These are phyloP conservation scores for Rhagonycha lutea DNA, from an alignment of 2,888 invertebrate genomes.

Conservation along the genomic window DNA sequence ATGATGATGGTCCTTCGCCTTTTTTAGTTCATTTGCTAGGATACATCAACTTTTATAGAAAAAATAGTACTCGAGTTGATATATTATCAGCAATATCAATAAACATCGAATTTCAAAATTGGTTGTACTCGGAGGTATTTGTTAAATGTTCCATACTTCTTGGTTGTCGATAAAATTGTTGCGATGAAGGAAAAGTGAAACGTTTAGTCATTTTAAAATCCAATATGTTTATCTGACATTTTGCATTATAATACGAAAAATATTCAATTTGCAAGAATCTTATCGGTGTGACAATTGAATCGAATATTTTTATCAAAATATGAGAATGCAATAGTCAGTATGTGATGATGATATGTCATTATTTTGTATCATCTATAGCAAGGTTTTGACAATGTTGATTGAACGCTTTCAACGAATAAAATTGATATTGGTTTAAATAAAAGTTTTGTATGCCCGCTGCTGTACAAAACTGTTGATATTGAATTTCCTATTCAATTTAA, in stretches of 20 bases:
- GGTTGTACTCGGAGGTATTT: not conserved
- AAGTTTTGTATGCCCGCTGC: conserved; percentile 8
- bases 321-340: conserved; percentile 9
- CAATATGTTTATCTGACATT: not conserved
- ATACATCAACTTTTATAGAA: not conserved
- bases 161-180: not conserved
- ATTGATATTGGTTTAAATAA: conserved; percentile 19
- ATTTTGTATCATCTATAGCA: conserved; percentile 11
- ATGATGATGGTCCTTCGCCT: not conserved
- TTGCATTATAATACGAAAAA: conserved; percentile 7
- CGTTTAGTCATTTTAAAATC: not conserved
- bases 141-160: not conserved
- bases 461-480: conserved; percentile 11
- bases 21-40: not conserved
- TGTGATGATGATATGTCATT: conserved; percentile 8
- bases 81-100: not conserved
- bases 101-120: not conserved
- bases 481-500: conserved; percentile 17
- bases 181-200: not conserved
- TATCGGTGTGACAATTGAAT: conserved; percentile 7
- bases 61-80: not conserved
- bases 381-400: conserved; percentile 18
- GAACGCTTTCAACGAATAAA: conserved; percentile 17
- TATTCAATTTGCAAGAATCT: conserved; percentile 14
- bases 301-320: conserved; percentile 4